Conservation (phyloP, 1,140 invertebrate genomes). For the Drosophila sp. region DNA sequence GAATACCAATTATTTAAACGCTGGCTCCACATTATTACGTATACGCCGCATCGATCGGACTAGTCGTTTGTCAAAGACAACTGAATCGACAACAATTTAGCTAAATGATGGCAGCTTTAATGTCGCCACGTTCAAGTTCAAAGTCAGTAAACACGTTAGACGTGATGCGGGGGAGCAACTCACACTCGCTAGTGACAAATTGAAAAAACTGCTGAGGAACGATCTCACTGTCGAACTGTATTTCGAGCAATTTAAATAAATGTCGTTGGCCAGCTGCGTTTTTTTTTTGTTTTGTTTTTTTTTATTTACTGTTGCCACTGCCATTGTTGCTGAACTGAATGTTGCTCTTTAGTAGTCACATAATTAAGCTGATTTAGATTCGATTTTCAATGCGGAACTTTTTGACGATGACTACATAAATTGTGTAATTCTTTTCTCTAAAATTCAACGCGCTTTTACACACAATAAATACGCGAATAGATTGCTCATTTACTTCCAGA, state of each 20-base stretch:
- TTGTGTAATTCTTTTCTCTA: conserved; percentile 29
- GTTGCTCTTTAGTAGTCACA: conserved; percentile 18
- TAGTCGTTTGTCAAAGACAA: conserved; percentile 4
- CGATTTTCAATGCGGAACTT: conserved; percentile 40
- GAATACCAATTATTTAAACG: neutral
- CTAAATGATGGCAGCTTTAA: conserved; percentile 5
- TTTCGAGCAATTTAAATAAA: neutral
- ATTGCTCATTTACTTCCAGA: neutral
- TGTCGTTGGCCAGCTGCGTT: neutral
- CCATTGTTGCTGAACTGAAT: conserved; percentile 10
- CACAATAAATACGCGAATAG: neutral
- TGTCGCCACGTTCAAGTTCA: conserved; percentile 40
- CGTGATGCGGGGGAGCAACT: neutral
- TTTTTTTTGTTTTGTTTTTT: neutral
- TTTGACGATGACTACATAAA: conserved; percentile 23
- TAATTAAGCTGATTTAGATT: conserved; percentile 32
- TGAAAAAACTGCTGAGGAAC: conserved; percentile 8
- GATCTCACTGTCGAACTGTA: neutral
- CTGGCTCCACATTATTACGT: neutral
- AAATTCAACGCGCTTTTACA: neutral
- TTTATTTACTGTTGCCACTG: neutral
- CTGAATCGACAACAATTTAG: conserved; percentile 13
- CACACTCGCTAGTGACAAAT: neutral
- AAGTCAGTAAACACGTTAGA: conserved; percentile 33
- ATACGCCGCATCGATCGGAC: conserved; percentile 12